These are phyloP conservation scores for Hemibagrus guttatus DNA, from an alignment of 2,797 vertebrate species.

Conservation along the genomic window DNA sequence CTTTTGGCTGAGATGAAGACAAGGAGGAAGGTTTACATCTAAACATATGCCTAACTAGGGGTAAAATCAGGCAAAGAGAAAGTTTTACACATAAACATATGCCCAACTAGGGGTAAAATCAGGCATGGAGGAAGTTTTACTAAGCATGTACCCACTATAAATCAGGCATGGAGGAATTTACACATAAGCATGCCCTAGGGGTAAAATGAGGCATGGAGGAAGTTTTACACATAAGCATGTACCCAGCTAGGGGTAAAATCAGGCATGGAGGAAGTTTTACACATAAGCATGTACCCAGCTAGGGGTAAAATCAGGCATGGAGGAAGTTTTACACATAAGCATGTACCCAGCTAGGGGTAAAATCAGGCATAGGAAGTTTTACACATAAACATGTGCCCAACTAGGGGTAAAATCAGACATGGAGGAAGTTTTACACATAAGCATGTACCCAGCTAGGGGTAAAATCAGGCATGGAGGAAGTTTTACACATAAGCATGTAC, in stretches of 20 bases:
- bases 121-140: background rate
- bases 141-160: no score
- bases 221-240: background rate
- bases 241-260: background rate
- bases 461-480: background rate
- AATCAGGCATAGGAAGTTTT: background rate
- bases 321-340: background rate
- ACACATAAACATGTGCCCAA: no score
- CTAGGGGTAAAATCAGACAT: background rate
- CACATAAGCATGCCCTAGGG: no score
- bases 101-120: background rate
- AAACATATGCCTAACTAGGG: no score
- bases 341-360: background rate
- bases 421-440: background rate
- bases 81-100: background rate
- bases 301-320: background rate
- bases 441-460: no score
- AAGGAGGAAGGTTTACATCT: background rate
- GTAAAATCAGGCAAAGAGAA: background rate
- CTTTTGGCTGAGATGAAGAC: background rate
- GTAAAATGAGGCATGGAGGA: background rate
- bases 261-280: background rate
- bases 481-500: background rate
- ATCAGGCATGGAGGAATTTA: background rate
- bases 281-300: no score